Base-by-base conservation (phyloP, 2,797 vertebrate genomes). In the Synanceia verrucosa region DNA sequence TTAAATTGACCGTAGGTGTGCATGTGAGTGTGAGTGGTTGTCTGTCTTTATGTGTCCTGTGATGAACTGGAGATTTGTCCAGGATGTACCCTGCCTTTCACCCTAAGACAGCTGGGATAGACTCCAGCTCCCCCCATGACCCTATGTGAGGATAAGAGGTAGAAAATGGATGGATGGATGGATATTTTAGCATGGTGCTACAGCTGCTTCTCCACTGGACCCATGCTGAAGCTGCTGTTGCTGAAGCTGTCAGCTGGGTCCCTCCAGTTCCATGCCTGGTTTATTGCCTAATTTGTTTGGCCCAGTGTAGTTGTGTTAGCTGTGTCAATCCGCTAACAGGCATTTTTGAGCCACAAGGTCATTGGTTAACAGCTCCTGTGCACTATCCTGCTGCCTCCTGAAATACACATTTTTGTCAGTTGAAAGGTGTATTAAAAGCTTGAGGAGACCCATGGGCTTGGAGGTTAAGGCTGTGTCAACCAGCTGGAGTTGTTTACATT, bases 401-500 rank as follows among this genome's bases (percentile, higher is more conserved):
- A 81, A 84, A 84, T 78, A 66, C 73, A 82, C 75, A 67, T 80
- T 82, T 84, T 78, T 4, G 6, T 87, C 78, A 79, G 60, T 78
- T 79, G 71, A 86, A 88, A 83, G 74, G 84, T 87, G 59, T 81
- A 79, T 85, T 82, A 79, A 86, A 89, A 78, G 74, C 74, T 47
- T 31, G 56, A 79, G 60, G 65, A 86, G 79, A 70, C 79, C 65
- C 81, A 26, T 24, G 69, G 78, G 89, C 48, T 62, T 50, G 5
- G 47, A 83, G 84, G 89, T 83, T 75, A 85, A 86, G 74, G 76
- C 73, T 41, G 50, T 62, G 77, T 82, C 71, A 75, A 72, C 73
- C 67, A 65, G 73, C 79, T 69, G 61, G 46, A 79, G 57, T 70
- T 88, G 81, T 91, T 89, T 87, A 86, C 75, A 75, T 82, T 61